These are phyloP conservation scores for Myripristis murdjan DNA, from an alignment of 2,797 vertebrate genomes.

Conservation along the genomic window DNA sequence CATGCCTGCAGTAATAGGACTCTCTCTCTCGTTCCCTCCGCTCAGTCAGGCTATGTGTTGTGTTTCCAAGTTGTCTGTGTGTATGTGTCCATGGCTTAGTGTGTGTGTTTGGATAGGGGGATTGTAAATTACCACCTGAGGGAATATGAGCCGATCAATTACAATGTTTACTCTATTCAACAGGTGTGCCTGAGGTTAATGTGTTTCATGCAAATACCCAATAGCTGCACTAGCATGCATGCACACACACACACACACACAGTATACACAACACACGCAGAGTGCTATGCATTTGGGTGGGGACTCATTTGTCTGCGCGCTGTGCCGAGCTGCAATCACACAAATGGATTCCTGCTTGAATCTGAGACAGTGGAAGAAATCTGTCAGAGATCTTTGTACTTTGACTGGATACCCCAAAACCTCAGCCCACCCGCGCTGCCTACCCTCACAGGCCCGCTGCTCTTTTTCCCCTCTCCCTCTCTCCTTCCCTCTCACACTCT, in stretches of 20 bases:
- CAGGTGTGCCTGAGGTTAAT: constrained; percentile 55
- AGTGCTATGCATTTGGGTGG: constrained; percentile 18
- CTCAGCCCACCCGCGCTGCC: constrained; percentile 74
- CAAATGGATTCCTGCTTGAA: constrained; percentile 29
- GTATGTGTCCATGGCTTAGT: constrained; percentile 3
- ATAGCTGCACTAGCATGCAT: not conserved
- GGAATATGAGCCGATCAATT: constrained; percentile 50
- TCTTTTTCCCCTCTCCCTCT: constrained; percentile 36
- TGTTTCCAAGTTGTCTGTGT: constrained; percentile 18
- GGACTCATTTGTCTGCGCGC: constrained; percentile 16
- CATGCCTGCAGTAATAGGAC: constrained; percentile 9
- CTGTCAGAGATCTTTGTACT: constrained; percentile 51
- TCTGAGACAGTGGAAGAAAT: constrained; percentile 43
- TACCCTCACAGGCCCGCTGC: constrained; percentile 7
- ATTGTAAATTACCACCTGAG: constrained; percentile 61
- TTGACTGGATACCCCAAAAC: constrained; percentile 50
- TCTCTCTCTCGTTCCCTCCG: constrained; percentile 12
- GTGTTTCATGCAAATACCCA: constrained; percentile 50
- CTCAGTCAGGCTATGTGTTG: constrained; percentile 1
- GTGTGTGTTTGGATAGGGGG: constrained; percentile 45
- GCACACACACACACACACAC: constrained; percentile 14
- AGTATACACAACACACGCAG: no score
- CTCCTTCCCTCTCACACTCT: constrained; percentile 10
- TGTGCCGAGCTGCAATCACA: constrained; percentile 39
- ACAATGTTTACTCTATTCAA: constrained; percentile 32